A percentile compares a stretch with the other conserved stretches of the same genome.
Evolutionary conservation across 2,888 invertebrate species (phyloP).

Genomic region (Andrena praecox): DNA sequence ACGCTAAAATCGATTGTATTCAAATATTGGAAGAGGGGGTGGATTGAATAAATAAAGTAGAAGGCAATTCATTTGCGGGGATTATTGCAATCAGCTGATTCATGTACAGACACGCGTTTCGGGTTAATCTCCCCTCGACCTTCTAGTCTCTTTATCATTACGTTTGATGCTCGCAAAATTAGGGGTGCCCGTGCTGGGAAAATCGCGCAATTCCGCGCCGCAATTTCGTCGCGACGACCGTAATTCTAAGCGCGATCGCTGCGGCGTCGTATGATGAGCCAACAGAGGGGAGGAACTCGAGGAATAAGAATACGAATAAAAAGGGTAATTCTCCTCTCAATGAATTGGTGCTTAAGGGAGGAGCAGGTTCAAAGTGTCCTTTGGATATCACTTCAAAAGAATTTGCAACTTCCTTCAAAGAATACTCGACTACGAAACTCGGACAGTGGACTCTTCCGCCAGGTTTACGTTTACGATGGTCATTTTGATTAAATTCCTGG

Average conservation of each 20-base stretch:
- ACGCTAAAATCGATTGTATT: background rate
- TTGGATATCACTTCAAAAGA: conserved; percentile 14
- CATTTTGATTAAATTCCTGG: conserved; percentile 26
- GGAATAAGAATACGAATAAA: conserved; percentile 6
- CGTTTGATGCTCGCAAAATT: conserved; percentile 19
- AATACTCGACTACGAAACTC: background rate
- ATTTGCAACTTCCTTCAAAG: background rate
- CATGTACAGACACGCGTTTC: background rate
- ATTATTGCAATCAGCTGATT: conserved; percentile 32
- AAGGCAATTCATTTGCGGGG: background rate
- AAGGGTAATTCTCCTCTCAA: conserved; percentile 16
- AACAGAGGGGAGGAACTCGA: conserved; percentile 33
- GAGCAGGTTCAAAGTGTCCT: too few species aligned
- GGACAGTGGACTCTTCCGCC: background rate
- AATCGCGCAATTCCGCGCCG: conserved; percentile 58
- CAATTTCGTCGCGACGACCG: conserved; percentile 53
- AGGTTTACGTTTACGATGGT: conserved; percentile 40
- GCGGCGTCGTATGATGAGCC: conserved; percentile 53
- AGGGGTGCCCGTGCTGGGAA: conserved; percentile 58
- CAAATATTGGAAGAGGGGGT: conserved; percentile 2
- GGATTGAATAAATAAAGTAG: conserved; percentile 24
- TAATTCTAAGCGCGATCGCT: conserved; percentile 39
- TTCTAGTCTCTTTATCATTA: conserved; percentile 42
- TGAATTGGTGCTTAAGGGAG: background rate
- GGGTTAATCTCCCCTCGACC: background rate